phyloP scores from a whole-genome alignment of 2,797 vertebrate genomes.

The Coranthus polyacanthus region DNA sequence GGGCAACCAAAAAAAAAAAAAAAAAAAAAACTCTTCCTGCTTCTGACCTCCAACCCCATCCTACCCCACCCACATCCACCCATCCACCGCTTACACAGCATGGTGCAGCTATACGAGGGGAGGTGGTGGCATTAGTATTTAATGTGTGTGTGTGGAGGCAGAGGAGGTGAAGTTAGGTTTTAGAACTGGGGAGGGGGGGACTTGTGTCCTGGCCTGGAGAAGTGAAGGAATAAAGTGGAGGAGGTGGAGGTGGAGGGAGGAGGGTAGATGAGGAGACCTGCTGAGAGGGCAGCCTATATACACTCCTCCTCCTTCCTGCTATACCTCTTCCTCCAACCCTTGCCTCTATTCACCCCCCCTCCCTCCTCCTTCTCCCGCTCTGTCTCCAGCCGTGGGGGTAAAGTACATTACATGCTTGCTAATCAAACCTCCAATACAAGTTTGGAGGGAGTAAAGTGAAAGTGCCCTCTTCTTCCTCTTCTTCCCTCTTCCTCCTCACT shows the following conservation, averaged over 20 bases:
- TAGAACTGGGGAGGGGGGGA: slow-evolving; percentile 31
- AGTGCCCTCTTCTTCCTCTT: slow-evolving; percentile 77
- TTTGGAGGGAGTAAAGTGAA: slow-evolving; percentile 82
- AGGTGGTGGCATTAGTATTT: slow-evolving; percentile 29
- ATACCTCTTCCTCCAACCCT: slow-evolving; percentile 75
- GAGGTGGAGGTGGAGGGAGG: slow-evolving; percentile 68
- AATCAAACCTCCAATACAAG: slow-evolving; percentile 94
- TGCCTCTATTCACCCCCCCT: slow-evolving; percentile 28
- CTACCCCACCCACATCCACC: slow-evolving; percentile 64
- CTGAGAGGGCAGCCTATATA: slow-evolving; percentile 89
- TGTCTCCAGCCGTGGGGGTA: slow-evolving; percentile 83
- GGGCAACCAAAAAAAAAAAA: slow-evolving; percentile 18
- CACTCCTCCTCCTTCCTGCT: slow-evolving; percentile 80
- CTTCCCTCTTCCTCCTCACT: slow-evolving; percentile 30
- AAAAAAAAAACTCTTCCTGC: slow-evolving; percentile 70
- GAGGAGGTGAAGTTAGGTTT: slow-evolving; percentile 60
- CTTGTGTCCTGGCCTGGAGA: slow-evolving; percentile 50
- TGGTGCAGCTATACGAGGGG: slow-evolving; percentile 65
- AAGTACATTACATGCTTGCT: slow-evolving; percentile 97
- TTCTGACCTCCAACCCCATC: slow-evolving; percentile 74
- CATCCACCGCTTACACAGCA: slow-evolving; percentile 68
- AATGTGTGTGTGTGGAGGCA: slow-evolving; percentile 30
- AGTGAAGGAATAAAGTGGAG: slow-evolving; percentile 57
- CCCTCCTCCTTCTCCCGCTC: slow-evolving; percentile 42
- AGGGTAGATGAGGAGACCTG: slow-evolving; percentile 89